Evolutionary conservation across 2,888 invertebrate species (phyloP), one percentile per base, ranked within the genome.

Genomic region (Leptopilina drosophilae): DNA sequence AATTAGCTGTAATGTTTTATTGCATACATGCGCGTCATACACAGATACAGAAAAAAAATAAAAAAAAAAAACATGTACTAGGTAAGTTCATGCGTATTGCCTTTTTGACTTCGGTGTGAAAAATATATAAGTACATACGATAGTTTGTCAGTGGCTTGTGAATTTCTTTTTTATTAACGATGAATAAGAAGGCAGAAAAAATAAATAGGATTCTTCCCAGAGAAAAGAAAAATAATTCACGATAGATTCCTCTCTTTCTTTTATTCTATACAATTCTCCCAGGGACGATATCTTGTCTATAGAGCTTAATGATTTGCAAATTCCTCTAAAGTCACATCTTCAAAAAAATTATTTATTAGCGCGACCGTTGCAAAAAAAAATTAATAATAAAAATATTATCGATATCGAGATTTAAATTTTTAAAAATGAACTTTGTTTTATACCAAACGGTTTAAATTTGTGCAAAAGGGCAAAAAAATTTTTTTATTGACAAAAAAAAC

Each of bases 51-150:
- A 49, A 49, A 20, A 20, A 20, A 20, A 20, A 20, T 20, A 20
- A 20, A 20, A 20, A 20, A 20, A 20, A 20, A 90, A 87, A 90
- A 79, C 87, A 88, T 88, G 87, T 88, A 90, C 84, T 91, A 91
- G 89, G 89, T 91, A 91, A 91, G 91, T 91, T 91, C 89, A 89
- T 91, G 91, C 90, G 91, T 91, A 91, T 91, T 91, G 91, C 91
- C 91, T 91, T 91, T 91, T 91, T 90, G 91, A 91, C 90, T 91
- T 91, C 88, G 91, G 89, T 91, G 91, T 91, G 90, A 90, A 91
- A 90, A 88, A 89, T 89, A 89, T 87, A 86, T 85, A 85, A 86
- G 83, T 84, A 87, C 56, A 73, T 73, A 73, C 84, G 83, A 89
- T 88, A 88, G 90, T 86, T 88, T 87, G 80, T 82, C 85, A 84